Percentiles rank a stretch among this genome's conserved stretches.
These are phyloP conservation scores for Coreoperca whiteheadi DNA, from an alignment of 2,113 vertebrate species.

Conservation along the genomic window DNA sequence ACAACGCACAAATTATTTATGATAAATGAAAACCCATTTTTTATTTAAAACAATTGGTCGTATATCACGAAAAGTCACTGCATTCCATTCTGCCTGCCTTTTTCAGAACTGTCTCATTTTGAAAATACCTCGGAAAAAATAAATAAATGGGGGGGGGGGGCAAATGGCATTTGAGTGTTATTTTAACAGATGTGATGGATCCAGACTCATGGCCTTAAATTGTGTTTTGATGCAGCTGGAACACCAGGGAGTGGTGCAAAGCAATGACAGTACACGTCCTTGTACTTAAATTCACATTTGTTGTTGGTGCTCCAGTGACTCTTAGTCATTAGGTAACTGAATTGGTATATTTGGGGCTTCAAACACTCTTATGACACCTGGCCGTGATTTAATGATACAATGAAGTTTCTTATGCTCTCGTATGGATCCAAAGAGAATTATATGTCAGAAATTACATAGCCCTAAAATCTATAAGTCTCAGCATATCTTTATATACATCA, in stretches of 20 bases:
- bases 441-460: not conserved
- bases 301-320: not conserved
- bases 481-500: not conserved
- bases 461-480: not conserved
- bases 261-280: not conserved
- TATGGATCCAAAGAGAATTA: not conserved
- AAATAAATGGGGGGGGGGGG: too few species aligned
- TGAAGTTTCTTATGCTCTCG: not conserved
- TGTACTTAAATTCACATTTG: not conserved
- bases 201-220: not conserved
- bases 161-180: not conserved
- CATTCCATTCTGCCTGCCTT: slow-evolving; percentile 39
- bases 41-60: slow-evolving; percentile 57
- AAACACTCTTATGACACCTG: too few species aligned
- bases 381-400: too few species aligned
- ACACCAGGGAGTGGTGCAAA: not conserved
- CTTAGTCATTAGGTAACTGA: slow-evolving; percentile 9
- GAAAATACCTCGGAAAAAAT: not conserved
- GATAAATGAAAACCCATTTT: slow-evolving; percentile 66
- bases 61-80: slow-evolving; percentile 50
- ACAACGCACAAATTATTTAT: slow-evolving; percentile 75
- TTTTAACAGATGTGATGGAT: slow-evolving; percentile 24
- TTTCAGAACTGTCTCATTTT: not conserved
- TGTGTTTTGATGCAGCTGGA: slow-evolving; percentile 6
- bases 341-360: not conserved